Base-by-base conservation (phyloP, 2,797 vertebrate species). In the Cuniculus paca region DNA sequence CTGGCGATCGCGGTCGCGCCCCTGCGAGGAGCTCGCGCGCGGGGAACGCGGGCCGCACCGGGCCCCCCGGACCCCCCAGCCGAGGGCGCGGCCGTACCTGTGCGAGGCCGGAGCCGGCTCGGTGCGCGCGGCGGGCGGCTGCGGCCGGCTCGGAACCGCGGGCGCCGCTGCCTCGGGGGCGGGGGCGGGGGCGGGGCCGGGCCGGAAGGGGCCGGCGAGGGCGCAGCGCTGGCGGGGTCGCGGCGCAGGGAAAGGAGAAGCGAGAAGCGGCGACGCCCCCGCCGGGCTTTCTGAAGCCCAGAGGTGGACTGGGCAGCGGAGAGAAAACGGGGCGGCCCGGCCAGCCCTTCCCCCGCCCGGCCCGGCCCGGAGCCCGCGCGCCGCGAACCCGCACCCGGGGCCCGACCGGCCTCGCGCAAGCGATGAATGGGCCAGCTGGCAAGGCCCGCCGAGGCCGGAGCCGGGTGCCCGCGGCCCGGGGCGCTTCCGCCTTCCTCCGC, bases 261-360 rank as follows among this genome's bases (percentile, higher is more conserved):
- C 6, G 9, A 56, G 31, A 60, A 2, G 77, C 70, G 0, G 13
- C 0, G 52, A 42, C 28, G 42, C 3, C 45, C 60, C 0, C 1
- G 1, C 2, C n/a, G 81, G 84, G 70, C 45, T 50, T 95, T 39
- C 22, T 75, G 1, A 26, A 77, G 16, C 54, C 6, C 72, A 10
- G 5, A 34, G 12, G 5, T 26, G 39, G 22, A 6, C 28, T 8
- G 24, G 39, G 70, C 39, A 5, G 16, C 70, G 26, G 20, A 42
- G 22, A 42, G 39, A 42, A 74, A 72, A 13, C 19, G 39, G 14
- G 34, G 19, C 54, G 61, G 28, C 61, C 60, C 31, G 14, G 11
- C 28, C 28, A 13, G 52, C 52, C 13, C 52, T 52, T 16, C 4
- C 13, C 14, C n/a, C n/a, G n/a, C n/a, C n/a, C n/a, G n/a, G 11